A percentile compares a stretch with the other conserved stretches of the same genome.
Conservation (phyloP, 2,888 invertebrate species). For the Xestia sexstrigata region DNA sequence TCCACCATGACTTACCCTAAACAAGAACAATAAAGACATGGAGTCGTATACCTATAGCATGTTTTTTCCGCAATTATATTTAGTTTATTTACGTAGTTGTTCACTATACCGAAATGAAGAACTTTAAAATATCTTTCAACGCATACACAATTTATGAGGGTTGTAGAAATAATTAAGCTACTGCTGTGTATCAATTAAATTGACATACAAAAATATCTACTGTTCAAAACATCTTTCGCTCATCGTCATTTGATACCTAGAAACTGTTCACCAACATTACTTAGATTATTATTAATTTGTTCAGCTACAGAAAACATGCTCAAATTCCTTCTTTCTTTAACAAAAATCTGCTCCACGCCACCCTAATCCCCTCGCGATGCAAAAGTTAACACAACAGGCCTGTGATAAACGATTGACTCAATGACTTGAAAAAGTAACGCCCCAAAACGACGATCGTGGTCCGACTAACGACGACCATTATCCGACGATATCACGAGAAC, state of each 20-base stretch:
- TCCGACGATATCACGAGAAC: slow-evolving; percentile 78
- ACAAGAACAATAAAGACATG: slow-evolving; percentile 75
- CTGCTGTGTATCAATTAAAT: neutral
- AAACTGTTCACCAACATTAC: too few relatives aligned
- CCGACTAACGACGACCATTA: slow-evolving; percentile 88
- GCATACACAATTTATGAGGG: neutral
- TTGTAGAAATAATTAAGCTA: neutral
- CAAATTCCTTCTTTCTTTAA: neutral
- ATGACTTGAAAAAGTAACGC: slow-evolving; percentile 90
- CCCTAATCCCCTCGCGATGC: slow-evolving; percentile 71
- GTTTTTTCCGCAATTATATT: neutral
- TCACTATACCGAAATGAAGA: neutral
- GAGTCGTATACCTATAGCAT: slow-evolving; percentile 62
- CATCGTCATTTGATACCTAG: too few relatives aligned
- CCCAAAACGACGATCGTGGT: slow-evolving; percentile 84
- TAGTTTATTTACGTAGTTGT: neutral
- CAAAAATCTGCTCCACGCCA: slow-evolving; percentile 69
- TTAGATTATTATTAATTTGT: neutral
- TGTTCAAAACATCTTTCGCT: too few relatives aligned
- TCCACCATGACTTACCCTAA: slow-evolving; percentile 85
- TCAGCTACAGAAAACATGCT: neutral
- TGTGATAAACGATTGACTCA: slow-evolving; percentile 90
- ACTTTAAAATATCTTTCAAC: neutral
- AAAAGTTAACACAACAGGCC: slow-evolving; percentile 89
- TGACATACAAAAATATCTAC: neutral